These are phyloP conservation scores for Argopecten irradians DNA, from an alignment of 1,140 invertebrate genomes.

Conservation along the genomic window DNA sequence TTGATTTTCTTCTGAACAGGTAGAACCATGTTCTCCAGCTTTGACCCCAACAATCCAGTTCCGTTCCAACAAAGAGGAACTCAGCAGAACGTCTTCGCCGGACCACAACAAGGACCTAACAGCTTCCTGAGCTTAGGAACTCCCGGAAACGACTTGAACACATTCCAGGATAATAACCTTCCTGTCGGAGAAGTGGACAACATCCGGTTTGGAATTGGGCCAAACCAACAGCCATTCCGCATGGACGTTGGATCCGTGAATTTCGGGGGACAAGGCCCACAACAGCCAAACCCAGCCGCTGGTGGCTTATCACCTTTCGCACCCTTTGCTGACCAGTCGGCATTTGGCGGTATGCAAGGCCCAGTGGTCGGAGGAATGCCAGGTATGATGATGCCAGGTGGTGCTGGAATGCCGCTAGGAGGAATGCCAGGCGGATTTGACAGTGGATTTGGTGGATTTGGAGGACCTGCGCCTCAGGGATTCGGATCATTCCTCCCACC, in stretches of 20 bases:
- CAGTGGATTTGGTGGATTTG: neutral
- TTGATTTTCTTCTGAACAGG: neutral
- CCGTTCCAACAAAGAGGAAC: neutral
- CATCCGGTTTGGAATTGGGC: constrained; percentile 6
- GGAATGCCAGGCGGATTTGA: neutral
- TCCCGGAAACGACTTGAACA: neutral
- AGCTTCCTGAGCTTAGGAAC: neutral
- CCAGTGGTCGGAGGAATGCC: neutral
- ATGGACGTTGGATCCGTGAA: neutral
- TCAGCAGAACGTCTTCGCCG: neutral
- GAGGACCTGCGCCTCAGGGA: neutral
- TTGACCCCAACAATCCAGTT: neutral
- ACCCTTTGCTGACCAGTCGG: neutral
- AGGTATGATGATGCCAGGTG: neutral
- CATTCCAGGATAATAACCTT: neutral
- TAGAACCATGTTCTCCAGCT: neutral
- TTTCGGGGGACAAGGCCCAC: neutral
- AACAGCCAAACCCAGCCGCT: neutral
- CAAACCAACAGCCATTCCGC: neutral
- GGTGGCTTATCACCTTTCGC: neutral
- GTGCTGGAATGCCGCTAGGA: neutral
- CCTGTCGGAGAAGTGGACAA: neutral
- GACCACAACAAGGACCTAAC: neutral
- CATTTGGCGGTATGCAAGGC: neutral
- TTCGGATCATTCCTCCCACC: neutral